Conservation (phyloP, 2,113 vertebrate species). For the Lophotis ruficrista region DNA sequence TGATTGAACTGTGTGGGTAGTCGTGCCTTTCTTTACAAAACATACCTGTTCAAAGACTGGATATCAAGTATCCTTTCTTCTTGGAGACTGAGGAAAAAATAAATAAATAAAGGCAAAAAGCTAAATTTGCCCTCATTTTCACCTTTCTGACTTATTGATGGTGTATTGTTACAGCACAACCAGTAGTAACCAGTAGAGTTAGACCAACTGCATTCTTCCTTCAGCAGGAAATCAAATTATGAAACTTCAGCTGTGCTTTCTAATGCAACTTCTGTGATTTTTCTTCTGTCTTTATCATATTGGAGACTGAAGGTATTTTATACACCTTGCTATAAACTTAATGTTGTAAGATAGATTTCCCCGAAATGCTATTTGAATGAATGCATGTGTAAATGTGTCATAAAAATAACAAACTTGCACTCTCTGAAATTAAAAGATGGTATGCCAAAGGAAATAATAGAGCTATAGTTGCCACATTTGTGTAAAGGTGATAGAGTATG, state of each 20-base stretch:
- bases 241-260: neutral
- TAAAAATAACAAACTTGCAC: neutral
- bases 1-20: neutral
- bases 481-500: neutral
- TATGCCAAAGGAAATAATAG: neutral
- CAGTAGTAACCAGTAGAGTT: neutral
- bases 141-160: slow-evolving; percentile 50
- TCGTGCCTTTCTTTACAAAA: slow-evolving; percentile 8
- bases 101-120: slow-evolving; percentile 15
- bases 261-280: neutral
- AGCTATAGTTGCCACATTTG: neutral
- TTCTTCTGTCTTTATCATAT: neutral
- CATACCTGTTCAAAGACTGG: slow-evolving; percentile 26
- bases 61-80: slow-evolving; percentile 60
- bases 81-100: neutral
- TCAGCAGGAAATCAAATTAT: neutral
- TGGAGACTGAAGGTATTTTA: neutral
- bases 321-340: neutral
- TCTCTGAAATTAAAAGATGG: neutral
- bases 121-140: slow-evolving; percentile 67
- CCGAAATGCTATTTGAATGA: neutral
- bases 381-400: fast-evolving
- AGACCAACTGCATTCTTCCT: neutral
- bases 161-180: neutral
- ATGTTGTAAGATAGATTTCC: neutral